Evolutionary conservation across 2,113 vertebrate genomes (phyloP).

Genomic region (Hippocampus mohnikei): DNA sequence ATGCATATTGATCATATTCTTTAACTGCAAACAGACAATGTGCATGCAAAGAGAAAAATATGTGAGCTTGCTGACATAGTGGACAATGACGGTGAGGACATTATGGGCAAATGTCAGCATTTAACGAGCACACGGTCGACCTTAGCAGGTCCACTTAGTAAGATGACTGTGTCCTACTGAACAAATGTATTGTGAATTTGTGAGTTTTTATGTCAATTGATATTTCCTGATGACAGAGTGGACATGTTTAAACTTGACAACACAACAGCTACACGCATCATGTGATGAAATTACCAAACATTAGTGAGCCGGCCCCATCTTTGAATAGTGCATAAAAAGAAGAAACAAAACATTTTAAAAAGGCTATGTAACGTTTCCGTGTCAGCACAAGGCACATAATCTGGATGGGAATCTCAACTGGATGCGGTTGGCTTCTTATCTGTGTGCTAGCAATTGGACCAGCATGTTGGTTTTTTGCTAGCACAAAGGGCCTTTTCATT

Average conservation of each 20-base stretch:
- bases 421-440: constrained; percentile 42
- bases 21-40: too few relatives aligned
- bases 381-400: constrained; percentile 33
- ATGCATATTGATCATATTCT: too few relatives aligned
- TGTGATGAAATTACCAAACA: background rate
- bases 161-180: background rate
- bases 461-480: constrained; percentile 29
- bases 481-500: constrained; percentile 55
- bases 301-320: constrained; percentile 9
- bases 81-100: too few relatives aligned
- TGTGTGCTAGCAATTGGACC: constrained; percentile 36
- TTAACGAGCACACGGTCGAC: too few relatives aligned
- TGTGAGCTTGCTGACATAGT: background rate
- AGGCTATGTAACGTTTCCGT: constrained; percentile 2
- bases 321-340: constrained; percentile 28
- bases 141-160: background rate
- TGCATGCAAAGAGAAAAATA: background rate
- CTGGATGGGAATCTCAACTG: constrained; percentile 19
- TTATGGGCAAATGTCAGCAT: too few relatives aligned
- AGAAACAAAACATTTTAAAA: too few relatives aligned
- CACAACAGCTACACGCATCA: background rate
- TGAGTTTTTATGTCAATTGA: background rate
- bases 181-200: background rate
- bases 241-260: background rate
- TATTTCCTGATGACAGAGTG: background rate